Evolutionary conservation across 2,888 invertebrate species (phyloP).

Genomic region (Cyrtodaria siliqua): DNA sequence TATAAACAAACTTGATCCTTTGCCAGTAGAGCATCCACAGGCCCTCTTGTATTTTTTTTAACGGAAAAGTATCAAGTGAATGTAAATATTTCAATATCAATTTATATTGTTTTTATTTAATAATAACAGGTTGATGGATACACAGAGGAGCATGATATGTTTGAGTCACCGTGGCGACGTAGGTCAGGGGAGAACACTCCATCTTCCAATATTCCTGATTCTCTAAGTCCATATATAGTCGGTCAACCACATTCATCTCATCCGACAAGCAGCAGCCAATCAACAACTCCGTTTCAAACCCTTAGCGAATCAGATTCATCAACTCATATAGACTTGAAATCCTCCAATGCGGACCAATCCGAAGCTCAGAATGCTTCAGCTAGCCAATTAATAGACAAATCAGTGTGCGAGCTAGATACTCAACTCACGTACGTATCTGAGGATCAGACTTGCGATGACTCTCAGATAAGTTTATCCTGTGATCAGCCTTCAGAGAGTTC

Average conservation of each 20-base stretch:
- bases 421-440: constrained; percentile 51
- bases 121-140: background rate
- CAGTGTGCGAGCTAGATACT: constrained; percentile 53
- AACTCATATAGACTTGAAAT: constrained; percentile 26
- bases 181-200: constrained; percentile 55
- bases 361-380: constrained; percentile 20
- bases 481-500: constrained; percentile 28
- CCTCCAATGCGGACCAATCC: constrained; percentile 47
- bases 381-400: constrained; percentile 37
- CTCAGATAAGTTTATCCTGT: constrained; percentile 42
- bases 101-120: background rate
- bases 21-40: no score
- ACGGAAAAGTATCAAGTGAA: background rate
- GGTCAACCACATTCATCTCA: constrained; percentile 31
- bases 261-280: constrained; percentile 33
- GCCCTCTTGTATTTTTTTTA: background rate
- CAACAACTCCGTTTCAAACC: constrained; percentile 52
- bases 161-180: constrained; percentile 66
- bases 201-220: constrained; percentile 44
- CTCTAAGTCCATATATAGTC: constrained; percentile 17
- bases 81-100: background rate
- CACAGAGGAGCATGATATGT: background rate
- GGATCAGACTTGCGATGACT: constrained; percentile 56
- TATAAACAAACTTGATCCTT: no score
- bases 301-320: constrained; percentile 65